These are phyloP conservation scores for Trachymyrmex cornetzi DNA, from an alignment of 1,140 invertebrate genomes.

Conservation along the genomic window DNA sequence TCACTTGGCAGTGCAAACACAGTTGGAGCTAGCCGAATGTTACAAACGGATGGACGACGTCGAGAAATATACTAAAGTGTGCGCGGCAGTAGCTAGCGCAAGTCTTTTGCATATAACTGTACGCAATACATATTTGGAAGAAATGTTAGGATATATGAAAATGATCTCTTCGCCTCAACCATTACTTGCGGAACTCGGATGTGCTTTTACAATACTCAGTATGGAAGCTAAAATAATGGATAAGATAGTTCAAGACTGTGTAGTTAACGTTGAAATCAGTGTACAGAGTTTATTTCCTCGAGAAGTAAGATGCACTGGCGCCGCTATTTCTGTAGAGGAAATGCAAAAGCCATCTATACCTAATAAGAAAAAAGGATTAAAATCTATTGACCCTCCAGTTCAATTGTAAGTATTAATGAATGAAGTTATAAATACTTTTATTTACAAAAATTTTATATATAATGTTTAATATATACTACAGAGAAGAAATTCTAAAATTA, in stretches of 20 bases:
- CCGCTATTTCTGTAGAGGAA: conserved; percentile 87
- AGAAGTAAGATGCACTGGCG: conserved; percentile 86
- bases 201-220: conserved; percentile 86
- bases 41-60: conserved; percentile 93
- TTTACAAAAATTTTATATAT: not conserved
- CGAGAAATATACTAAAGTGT: conserved; percentile 91
- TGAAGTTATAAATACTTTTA: not conserved
- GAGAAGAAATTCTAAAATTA: not conserved
- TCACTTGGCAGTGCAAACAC: conserved; percentile 92
- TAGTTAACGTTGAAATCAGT: conserved; percentile 87
- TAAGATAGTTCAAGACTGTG: conserved; percentile 88
- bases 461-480: not conserved
- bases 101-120: conserved; percentile 91
- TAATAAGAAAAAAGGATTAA: conserved; percentile 77
- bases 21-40: conserved; percentile 94
- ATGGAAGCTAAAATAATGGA: conserved; percentile 87
- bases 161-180: conserved; percentile 86
- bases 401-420: conserved; percentile 78
- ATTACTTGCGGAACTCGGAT: conserved; percentile 81
- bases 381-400: conserved; percentile 75
- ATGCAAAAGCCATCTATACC: conserved; percentile 76
- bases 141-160: conserved; percentile 91
- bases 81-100: conserved; percentile 92
- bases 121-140: conserved; percentile 92
- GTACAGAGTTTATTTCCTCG: conserved; percentile 89